Evolutionary conservation across 2,797 vertebrate genomes (phyloP), one percentile per base, ranked within the genome.

Genomic region (Mustela erminea): DNA sequence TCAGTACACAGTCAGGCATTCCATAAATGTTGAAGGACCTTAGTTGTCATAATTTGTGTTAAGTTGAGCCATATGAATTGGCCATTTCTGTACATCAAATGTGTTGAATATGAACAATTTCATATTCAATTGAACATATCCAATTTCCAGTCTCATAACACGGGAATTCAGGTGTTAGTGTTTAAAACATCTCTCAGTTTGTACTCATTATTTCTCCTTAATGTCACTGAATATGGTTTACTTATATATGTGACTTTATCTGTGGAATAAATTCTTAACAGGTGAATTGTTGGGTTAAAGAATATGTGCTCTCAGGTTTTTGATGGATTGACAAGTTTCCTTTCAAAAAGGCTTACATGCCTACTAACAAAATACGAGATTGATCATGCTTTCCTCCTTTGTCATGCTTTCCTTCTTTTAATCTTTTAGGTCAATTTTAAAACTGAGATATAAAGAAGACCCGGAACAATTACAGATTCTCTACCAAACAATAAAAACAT

Each of bases 41-140:
- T 90, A 90, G 27, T 77, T 87, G n/a, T 91, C 49, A 92, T 17
- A 32, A 1, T 90, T 86, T 68, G 17, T 68, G 15, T 77, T 87
- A 72, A 29, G 10, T 94, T 92, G 41, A 90, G 49, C 35, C 29
- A 21, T 74, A 72, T 56, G 38, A 93, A 62, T 68, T 72, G 9
- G 25, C 87, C 75, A 46, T 94, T 93, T 95, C 72, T 89, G n/a
- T 8, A 74, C 41, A 15, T 95, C 60, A 74, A 11, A 88, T 68
- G 35, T 96, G 46, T 85, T 96, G 66, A 81, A 72, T 78, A 78
- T 60, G 95, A 85, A 60, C 25, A 92, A 23, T 83, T 93, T 80
- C 35, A 0, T 94, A 20, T 18, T 54, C 52, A 54, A 18, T 54
- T 54, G 52, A 54, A 54, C 52, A 18, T 54, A 17, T 18, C 17